Percentiles rank a stretch among this genome's conserved stretches.
Evolutionary conservation across 2,797 vertebrate species (phyloP).

Genomic region (Melanotaenia parkinsoni): DNA sequence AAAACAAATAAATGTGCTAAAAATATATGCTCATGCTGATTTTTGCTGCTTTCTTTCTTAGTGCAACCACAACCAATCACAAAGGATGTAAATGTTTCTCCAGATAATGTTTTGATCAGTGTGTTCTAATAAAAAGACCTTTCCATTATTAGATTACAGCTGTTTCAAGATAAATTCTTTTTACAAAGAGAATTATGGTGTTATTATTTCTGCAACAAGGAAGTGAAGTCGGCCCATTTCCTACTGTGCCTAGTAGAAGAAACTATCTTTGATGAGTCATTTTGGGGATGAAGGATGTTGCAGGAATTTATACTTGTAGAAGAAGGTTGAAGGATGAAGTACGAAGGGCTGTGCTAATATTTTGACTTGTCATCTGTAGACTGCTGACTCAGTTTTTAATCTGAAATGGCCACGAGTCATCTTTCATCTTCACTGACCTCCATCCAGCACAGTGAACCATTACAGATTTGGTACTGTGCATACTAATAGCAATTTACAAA

Average conservation of each 20-base stretch:
- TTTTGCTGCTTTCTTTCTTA: conserved; percentile 18
- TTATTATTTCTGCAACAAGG: conserved; percentile 10
- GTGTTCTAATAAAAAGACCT: conserved; percentile 16
- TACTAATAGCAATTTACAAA: conserved; percentile 12
- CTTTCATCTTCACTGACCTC: conserved; percentile 40
- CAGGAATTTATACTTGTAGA: conserved; percentile 40
- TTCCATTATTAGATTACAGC: conserved; percentile 19
- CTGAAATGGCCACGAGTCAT: conserved; percentile 33
- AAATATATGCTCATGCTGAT: not conserved
- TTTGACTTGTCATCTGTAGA: conserved; percentile 28
- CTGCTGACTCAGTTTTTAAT: conserved; percentile 41
- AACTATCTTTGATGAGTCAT: conserved; percentile 54
- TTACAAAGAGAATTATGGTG: conserved; percentile 23
- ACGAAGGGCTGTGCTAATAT: conserved; percentile 18
- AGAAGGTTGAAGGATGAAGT: conserved; percentile 29
- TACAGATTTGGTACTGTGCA: conserved; percentile 12
- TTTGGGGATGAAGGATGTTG: conserved; percentile 41
- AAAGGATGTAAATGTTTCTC: conserved; percentile 22
- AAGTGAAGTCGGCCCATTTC: conserved; percentile 38
- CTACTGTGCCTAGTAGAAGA: conserved; percentile 24
- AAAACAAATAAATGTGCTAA: not conserved
- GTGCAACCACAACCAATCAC: conserved; percentile 46
- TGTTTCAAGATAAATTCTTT: conserved; percentile 22
- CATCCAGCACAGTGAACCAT: not conserved
- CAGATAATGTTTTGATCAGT: conserved; percentile 27